Base-by-base conservation (phyloP, 2,888 invertebrate species). In the Odiellus spinosus region DNA sequence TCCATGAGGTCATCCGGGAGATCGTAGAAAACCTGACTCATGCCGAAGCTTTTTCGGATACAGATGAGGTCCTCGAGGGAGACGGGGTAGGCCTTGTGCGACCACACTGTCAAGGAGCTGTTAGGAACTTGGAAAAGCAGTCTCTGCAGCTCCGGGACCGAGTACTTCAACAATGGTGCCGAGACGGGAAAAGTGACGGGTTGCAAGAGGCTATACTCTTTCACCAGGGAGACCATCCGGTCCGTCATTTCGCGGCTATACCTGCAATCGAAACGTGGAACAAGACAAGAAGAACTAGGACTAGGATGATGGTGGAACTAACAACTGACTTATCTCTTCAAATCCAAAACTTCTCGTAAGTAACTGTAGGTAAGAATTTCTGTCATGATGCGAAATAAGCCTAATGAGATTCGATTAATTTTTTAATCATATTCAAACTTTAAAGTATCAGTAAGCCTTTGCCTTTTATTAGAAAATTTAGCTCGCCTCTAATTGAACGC, bases 41-140 rank as follows among this genome's bases (percentile, higher is more conserved):
- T 42, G 42, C 50, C 46, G 47, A 57, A 57, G 33, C 54, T 51
- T 47, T 55, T 55, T 15, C 57, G 45, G n/a, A 55, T 54, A 36
- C 55, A 42, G 17, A 56, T 41, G 45, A 57, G 44, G 45, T 57
- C 57, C 20, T 56, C 56, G 26, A 57, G 46, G 33, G 51, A 46
- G 20, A 57, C 50, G 20, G 54, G 55, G 41, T 55, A 54, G 26
- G 51, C 56, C 21, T 50, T 52, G 17, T 56, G 54, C 20, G 55
- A 54, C 53, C 53, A 55, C 14, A 55, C 52, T 14, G 53, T 53
- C 8, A 57, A 45, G 15, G 55, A 56, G 43, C 56, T 56, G 47
- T 55, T 56, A 46, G 57, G 57, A 44, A 57, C 57, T 46, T 57
- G 57, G 46, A 55, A 57, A 18, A 57, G 53, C 15, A 57, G 44